These are phyloP conservation scores for Bellardia bayeri DNA, from an alignment of 2,888 invertebrate species.

Conservation along the genomic window DNA sequence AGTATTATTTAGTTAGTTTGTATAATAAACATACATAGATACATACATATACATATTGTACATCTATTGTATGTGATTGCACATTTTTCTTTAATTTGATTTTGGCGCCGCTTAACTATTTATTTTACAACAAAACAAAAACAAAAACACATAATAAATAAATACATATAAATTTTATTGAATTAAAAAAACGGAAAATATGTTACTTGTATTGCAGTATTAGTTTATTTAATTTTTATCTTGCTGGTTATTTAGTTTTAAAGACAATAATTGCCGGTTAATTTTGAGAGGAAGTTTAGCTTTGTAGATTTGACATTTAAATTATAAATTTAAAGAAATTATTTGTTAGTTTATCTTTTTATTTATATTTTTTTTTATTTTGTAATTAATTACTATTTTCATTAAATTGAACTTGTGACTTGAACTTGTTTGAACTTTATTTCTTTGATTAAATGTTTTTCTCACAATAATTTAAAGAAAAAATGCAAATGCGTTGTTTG, in stretches of 20 bases:
- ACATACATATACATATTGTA: too few species aligned
- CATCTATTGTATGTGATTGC: slow-evolving; percentile 26
- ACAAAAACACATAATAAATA: neutral
- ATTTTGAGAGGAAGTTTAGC: slow-evolving; percentile 54
- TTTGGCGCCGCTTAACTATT: slow-evolving; percentile 69
- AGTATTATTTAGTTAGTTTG: neutral
- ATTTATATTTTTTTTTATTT: neutral
- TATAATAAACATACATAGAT: neutral
- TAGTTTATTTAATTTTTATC: neutral
- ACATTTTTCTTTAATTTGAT: slow-evolving; percentile 62
- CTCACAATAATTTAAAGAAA: slow-evolving; percentile 63
- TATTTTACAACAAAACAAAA: slow-evolving; percentile 36
- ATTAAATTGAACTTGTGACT: slow-evolving; percentile 65
- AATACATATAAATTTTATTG: slow-evolving; percentile 42
- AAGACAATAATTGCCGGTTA: slow-evolving; percentile 37
- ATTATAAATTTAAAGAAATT: slow-evolving; percentile 60
- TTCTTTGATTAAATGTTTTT: slow-evolving; percentile 35
- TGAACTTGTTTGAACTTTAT: slow-evolving; percentile 69
- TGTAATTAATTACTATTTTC: slow-evolving; percentile 59
- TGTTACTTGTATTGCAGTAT: neutral
- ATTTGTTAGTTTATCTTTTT: slow-evolving; percentile 27
- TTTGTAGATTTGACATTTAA: slow-evolving; percentile 63
- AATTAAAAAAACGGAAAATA: slow-evolving; percentile 15
- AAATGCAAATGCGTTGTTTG: slow-evolving; percentile 43
- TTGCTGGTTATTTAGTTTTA: slow-evolving; percentile 20